phyloP scores from a whole-genome alignment of 2,797 vertebrate species.

The Huso huso region DNA sequence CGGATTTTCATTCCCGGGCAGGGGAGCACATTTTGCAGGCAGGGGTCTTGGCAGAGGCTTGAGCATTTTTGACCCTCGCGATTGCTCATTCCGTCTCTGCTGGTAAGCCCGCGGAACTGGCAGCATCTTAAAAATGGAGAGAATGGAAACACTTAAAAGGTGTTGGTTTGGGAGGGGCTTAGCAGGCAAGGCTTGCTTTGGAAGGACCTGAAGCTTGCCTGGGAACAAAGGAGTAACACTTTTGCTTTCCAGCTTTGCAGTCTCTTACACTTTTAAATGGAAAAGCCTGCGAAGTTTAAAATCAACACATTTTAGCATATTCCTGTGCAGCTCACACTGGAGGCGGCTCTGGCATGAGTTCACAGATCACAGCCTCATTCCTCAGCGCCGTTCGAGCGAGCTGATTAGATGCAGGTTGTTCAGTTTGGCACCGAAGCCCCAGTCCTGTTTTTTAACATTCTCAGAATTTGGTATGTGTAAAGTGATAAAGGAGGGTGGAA shows the following conservation, averaged over 20 bases:
- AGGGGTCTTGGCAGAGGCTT: neutral
- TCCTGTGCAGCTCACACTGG: constrained; percentile 37
- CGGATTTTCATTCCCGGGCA: neutral
- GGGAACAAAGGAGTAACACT: constrained; percentile 4
- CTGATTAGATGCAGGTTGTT: constrained; percentile 25
- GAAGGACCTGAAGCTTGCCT: neutral
- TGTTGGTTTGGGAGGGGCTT: neutral
- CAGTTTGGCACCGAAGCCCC: neutral
- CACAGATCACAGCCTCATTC: constrained; percentile 34
- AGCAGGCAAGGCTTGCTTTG: neutral
- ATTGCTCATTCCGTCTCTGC: neutral
- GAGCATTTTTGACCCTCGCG: no score
- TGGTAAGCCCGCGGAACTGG: neutral
- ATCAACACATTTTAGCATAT: constrained; percentile 42
- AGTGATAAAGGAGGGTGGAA: constrained; percentile 17
- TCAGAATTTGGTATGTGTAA: constrained; percentile 20
- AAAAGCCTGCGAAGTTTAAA: constrained; percentile 46
- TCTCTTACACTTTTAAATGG: constrained; percentile 27
- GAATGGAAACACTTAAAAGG: neutral
- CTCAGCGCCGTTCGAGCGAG: constrained; percentile 26
- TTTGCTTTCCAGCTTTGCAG: constrained; percentile 1
- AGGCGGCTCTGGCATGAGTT: constrained; percentile 41
- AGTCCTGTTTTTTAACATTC: constrained; percentile 22
- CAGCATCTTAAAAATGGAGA: neutral
- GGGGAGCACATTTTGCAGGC: neutral